Evolutionary conservation across 1,140 invertebrate species (phyloP).

Genomic region (Andrena cerasifolii): DNA sequence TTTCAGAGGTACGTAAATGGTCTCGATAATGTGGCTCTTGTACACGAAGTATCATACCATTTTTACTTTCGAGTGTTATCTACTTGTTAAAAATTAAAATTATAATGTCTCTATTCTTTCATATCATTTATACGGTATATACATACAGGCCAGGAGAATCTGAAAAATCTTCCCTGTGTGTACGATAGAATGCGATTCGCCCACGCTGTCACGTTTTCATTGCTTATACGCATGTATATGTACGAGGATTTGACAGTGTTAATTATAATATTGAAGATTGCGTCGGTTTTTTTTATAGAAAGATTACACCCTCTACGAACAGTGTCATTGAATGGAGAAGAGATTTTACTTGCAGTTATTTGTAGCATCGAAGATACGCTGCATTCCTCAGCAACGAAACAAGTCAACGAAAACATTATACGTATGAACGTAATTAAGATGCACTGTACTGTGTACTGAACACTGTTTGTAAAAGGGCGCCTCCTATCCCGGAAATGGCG

Average conservation of each 20-base stretch:
- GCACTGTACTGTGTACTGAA: no score
- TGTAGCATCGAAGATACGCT: no score
- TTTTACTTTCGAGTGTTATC: constrained; percentile 8
- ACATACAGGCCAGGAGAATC: constrained; percentile 16
- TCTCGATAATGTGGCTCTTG: constrained; percentile 38
- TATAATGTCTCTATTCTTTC: constrained; percentile 7
- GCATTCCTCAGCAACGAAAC: no score
- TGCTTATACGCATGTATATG: background rate
- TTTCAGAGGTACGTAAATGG: constrained; percentile 42
- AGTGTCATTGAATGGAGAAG: constrained; percentile 4
- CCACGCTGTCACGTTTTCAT: constrained; percentile 4
- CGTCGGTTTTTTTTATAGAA: background rate
- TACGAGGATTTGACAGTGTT: background rate
- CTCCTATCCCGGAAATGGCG: background rate
- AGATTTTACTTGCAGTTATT: no score
- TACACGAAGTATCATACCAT: constrained; percentile 30
- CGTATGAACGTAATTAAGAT: no score
- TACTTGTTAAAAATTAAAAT: constrained; percentile 36
- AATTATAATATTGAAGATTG: background rate
- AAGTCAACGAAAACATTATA: no score
- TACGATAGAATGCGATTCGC: background rate
- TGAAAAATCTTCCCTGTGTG: background rate
- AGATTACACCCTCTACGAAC: background rate
- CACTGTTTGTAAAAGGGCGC: background rate
- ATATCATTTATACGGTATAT: constrained; percentile 28